Percentiles rank a stretch among this genome's conserved stretches.
Conservation (phyloP, 64 coral and sea anemone genomes). For the Anthopleura sola region DNA sequence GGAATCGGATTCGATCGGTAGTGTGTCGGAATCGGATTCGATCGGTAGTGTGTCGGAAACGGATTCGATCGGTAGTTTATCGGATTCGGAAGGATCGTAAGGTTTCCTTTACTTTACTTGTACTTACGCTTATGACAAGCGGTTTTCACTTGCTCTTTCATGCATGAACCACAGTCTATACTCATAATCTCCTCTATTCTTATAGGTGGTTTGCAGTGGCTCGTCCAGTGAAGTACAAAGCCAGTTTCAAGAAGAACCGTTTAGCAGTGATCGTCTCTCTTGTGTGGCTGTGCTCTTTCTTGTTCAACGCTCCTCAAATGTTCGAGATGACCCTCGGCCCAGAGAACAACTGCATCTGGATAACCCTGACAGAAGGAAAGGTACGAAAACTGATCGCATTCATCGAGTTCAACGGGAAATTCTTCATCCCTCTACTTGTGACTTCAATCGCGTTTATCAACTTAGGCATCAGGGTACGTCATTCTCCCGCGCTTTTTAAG, state of each 20-base stretch:
- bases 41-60: too few relatives aligned
- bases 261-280: slow-evolving; percentile 11
- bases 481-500: slow-evolving; percentile 78
- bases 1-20: too few relatives aligned
- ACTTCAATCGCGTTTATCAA: slow-evolving; percentile 63
- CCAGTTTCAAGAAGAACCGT: slow-evolving; percentile 48
- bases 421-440: slow-evolving; percentile 60
- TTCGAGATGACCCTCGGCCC: slow-evolving; percentile 52
- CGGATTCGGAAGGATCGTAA: too few relatives aligned
- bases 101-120: too few relatives aligned
- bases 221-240: slow-evolving; percentile 47
- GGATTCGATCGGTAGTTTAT: too few relatives aligned
- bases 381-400: slow-evolving; percentile 46
- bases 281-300: slow-evolving; percentile 45
- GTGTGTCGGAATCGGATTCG: too few relatives aligned
- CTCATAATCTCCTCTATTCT: neutral
- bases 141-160: too few relatives aligned
- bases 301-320: slow-evolving; percentile 50
- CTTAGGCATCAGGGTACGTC: slow-evolving; percentile 36
- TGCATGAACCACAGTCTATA: too few relatives aligned
- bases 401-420: slow-evolving; percentile 71
- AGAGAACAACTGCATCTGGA: slow-evolving; percentile 27
- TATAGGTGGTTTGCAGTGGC: slow-evolving; percentile 67
- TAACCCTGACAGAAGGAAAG: slow-evolving; percentile 36
- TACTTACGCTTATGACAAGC: too few relatives aligned